phyloP scores from a whole-genome alignment of 2,797 vertebrate species.

The Manis javanica region DNA sequence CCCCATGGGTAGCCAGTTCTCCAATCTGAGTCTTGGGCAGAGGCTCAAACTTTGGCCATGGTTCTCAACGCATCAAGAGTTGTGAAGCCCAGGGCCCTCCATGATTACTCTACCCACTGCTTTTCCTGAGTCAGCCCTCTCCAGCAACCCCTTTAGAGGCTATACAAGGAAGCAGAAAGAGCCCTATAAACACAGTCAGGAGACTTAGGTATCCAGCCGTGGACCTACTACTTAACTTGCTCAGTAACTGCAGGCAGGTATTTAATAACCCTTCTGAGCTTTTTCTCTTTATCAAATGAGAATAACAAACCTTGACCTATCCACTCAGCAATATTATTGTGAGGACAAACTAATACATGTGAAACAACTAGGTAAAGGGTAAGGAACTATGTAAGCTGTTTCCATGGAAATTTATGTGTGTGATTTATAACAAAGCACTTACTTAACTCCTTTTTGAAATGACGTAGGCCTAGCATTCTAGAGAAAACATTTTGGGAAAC shows the following conservation, averaged over 20 bases:
- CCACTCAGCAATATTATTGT: neutral
- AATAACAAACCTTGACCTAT: neutral
- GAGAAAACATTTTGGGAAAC: neutral
- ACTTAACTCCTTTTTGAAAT: conserved; percentile 17
- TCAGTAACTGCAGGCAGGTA: neutral
- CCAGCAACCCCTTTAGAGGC: neutral
- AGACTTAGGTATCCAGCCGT: neutral
- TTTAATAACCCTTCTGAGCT: neutral
- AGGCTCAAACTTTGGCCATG: neutral
- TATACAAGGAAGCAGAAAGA: neutral
- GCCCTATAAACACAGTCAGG: neutral
- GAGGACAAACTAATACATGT: neutral
- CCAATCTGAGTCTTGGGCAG: neutral
- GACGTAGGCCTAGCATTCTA: neutral
- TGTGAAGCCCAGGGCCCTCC: neutral
- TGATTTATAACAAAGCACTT: neutral
- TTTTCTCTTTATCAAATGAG: neutral
- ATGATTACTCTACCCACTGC: neutral
- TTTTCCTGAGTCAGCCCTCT: neutral
- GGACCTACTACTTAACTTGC: neutral
- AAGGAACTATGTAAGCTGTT: neutral
- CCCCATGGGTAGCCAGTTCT: neutral
- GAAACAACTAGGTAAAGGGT: neutral
- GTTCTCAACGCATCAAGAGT: neutral
- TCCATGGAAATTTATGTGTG: neutral